Evolutionary conservation across 1,140 invertebrate genomes (phyloP), one percentile per base, ranked within the genome.

Genomic region (Sinonovacula constricta): DNA sequence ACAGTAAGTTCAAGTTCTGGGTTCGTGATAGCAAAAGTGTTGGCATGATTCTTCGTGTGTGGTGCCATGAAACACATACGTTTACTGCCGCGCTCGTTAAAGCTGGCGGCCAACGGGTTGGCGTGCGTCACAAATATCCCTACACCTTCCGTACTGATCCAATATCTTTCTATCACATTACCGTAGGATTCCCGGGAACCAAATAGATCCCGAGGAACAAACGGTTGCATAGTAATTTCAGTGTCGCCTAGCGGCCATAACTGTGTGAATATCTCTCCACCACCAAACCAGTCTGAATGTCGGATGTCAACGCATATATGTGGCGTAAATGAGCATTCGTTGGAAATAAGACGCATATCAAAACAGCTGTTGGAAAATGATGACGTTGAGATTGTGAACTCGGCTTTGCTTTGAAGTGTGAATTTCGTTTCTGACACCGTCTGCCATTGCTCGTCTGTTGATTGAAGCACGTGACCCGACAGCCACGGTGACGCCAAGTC

Each of bases 231-330:
- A 39, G 81, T 75, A 4, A 88, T 70, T 14, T 70, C 72, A 60
- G 90, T 83, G 15, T 81, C 33, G n/a, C 83, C 54, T 22, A 92
- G 82, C 0, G 92, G 92, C 92, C 92, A 92, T 69, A 82, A 72
- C 77, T 92, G 91, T 1, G 63, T 70, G 31, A 86, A 85, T 2
- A 89, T 79, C 71, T 92, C 91, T 1, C 90, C 88, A 0, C 92
- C 91, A 14, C 88, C 88, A 63, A 82, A 89, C 88, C 88, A 89
- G 28, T 79, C 51, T 3, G 76, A 74, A 7, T 45, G 49, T n/a
- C 33, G 28, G 34, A 82, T 28, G 14, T 51, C 54, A 30, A 81
- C 70, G 57, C 83, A 84, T 51, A 70, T 56, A 54, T 49, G 54
- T 5, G 75, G 78, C 12, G n/a, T 26, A 54, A 70, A 68, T n/a